Conservation (phyloP, 2,797 vertebrate species). For the Schizopygopsis pylzovi region DNA sequence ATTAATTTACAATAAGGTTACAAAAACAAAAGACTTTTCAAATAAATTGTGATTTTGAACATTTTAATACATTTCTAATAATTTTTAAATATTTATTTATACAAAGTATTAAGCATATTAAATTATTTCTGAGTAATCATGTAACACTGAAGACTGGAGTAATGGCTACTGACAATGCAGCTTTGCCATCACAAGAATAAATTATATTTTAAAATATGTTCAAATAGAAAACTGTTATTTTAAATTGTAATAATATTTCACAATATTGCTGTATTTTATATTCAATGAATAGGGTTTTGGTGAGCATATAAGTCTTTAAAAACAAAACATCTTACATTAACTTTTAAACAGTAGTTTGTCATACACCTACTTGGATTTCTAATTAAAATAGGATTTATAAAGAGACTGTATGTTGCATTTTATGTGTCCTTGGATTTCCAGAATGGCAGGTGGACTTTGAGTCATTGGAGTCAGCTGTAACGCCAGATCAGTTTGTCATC, state of each 20-base stretch:
- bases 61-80: not conserved
- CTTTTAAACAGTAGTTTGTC: not conserved
- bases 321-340: not conserved
- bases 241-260: not conserved
- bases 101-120: no score
- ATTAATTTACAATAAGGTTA: not conserved
- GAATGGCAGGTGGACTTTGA: constrained; percentile 55
- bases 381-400: not conserved
- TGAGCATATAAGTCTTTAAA: not conserved
- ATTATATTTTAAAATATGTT: not conserved
- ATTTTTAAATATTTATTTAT: no score
- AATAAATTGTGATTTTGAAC: not conserved
- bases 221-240: not conserved
- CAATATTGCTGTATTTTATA: not conserved
- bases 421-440: constrained; percentile 24
- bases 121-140: no score
- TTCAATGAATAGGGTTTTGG: not conserved
- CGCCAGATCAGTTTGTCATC: constrained; percentile 41
- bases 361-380: not conserved
- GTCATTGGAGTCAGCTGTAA: constrained; percentile 46
- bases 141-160: not conserved
- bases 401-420: constrained; percentile 9
- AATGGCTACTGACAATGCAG: not conserved
- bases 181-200: not conserved
- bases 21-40: not conserved